These are phyloP conservation scores for Drosophila fungiperda DNA, from an alignment of 2,888 invertebrate genomes.

Conservation along the genomic window DNA sequence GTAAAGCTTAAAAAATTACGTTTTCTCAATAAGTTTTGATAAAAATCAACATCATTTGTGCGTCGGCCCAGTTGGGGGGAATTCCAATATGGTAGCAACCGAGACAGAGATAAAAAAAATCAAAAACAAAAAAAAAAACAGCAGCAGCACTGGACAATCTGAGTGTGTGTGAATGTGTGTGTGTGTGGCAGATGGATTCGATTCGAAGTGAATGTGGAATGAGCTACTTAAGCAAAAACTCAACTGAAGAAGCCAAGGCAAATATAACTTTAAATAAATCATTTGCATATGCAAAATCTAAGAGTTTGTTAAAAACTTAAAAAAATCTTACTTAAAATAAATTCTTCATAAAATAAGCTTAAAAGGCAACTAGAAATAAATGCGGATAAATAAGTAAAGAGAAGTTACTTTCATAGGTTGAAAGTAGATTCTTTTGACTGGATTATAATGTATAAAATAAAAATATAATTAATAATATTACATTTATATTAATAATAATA, in stretches of 20 bases:
- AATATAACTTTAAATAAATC: not conserved
- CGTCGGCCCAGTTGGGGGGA: slow-evolving; percentile 75
- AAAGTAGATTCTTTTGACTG: no score
- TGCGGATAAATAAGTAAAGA: not conserved
- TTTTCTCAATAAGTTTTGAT: slow-evolving; percentile 82
- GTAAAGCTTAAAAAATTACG: slow-evolving; percentile 78
- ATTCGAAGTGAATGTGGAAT: slow-evolving; percentile 31
- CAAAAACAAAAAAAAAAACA: slow-evolving; percentile 20
- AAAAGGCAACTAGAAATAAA: not conserved
- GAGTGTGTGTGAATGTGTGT: not conserved
- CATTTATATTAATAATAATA: no score
- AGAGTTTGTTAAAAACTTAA: not conserved
- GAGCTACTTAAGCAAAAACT: slow-evolving; percentile 31
- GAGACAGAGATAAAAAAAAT: slow-evolving; percentile 26
- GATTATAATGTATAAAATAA: no score
- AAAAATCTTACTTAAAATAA: not conserved
- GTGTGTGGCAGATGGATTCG: slow-evolving; percentile 8
- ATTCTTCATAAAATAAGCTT: not conserved
- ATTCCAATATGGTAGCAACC: slow-evolving; percentile 78
- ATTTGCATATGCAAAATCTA: not conserved
- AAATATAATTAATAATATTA: no score
- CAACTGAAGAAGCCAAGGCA: not conserved
- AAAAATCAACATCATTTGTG: slow-evolving; percentile 82
- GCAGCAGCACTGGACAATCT: slow-evolving; percentile 19
- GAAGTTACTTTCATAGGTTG: rapidly evolving